Conservation (phyloP, 2,797 vertebrate species). For the Syncerus caffer region DNA sequence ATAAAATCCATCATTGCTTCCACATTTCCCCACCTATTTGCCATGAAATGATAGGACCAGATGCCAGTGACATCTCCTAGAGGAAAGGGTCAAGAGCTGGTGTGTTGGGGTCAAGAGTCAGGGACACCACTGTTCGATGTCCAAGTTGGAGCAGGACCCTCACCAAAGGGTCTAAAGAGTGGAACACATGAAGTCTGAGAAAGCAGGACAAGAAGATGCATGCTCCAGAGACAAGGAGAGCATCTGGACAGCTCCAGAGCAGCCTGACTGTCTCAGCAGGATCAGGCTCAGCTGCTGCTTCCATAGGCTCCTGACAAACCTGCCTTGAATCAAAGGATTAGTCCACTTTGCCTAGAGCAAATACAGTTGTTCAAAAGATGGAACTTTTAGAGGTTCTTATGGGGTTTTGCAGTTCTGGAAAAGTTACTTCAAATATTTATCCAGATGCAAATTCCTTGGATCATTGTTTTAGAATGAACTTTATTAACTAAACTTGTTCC, state of each 20-base stretch:
- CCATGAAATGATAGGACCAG: not conserved
- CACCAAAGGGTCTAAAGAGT: not conserved
- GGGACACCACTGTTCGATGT: not conserved
- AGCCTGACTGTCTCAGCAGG: not conserved
- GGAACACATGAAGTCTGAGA: not conserved
- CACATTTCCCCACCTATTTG: not conserved
- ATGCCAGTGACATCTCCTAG: not conserved
- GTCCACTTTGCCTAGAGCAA: not conserved
- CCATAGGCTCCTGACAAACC: not conserved
- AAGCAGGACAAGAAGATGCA: not conserved
- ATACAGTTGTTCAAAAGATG: not conserved
- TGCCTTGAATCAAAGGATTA: not conserved
- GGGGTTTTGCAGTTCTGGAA: conserved; percentile 35
- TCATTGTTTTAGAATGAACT: conserved; percentile 62
- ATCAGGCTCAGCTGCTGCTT: not conserved
- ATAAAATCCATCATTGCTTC: not conserved
- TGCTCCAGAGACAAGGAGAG: not conserved
- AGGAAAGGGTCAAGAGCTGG: not conserved
- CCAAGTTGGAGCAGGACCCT: not conserved
- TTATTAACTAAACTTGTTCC: conserved; percentile 51
- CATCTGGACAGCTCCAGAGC: not conserved
- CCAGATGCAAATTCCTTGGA: conserved; percentile 53
- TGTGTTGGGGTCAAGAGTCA: not conserved
- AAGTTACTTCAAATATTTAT: conserved; percentile 69
- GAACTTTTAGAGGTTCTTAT: not conserved